Conservation (phyloP, 2,113 vertebrate genomes). For the Toxotes jaculatrix region DNA sequence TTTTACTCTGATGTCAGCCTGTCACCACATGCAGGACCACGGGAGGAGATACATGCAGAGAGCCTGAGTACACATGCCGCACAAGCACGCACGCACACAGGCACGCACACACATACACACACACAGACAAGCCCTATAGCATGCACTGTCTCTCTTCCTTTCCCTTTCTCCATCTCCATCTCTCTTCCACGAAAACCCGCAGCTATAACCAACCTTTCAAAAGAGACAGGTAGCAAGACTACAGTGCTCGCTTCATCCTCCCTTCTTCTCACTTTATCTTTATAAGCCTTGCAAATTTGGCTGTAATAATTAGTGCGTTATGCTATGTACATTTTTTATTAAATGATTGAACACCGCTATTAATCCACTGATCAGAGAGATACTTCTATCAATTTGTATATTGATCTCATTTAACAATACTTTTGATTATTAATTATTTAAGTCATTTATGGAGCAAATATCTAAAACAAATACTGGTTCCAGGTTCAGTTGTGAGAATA, state of each 20-base stretch:
- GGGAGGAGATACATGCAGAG: conserved; percentile 56
- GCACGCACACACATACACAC: conserved; percentile 36
- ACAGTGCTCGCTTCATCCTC: background rate
- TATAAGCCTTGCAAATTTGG: conserved; percentile 14
- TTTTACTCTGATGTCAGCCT: conserved; percentile 78
- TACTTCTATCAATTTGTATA: conserved; percentile 3
- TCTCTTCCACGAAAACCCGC: conserved; percentile 7
- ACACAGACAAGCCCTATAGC: conserved; percentile 20
- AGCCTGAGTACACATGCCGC: conserved; percentile 27
- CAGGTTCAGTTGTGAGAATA: background rate
- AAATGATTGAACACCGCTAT: background rate
- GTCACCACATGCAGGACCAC: conserved; percentile 71
- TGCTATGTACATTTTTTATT: background rate
- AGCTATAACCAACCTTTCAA: conserved; percentile 10
- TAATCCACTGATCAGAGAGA: background rate
- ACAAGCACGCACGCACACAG: conserved; percentile 22
- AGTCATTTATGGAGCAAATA: background rate
- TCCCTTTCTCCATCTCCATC: background rate
- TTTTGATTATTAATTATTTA: background rate
- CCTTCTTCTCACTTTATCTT: conserved; percentile 17
- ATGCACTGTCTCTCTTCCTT: background rate
- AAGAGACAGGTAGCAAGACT: conserved; percentile 1
- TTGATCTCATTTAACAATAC: background rate
- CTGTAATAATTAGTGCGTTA: background rate
- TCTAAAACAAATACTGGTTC: background rate